Evolutionary conservation across 1,140 invertebrate genomes (phyloP).

Genomic region (Eurosta solidaginis): DNA sequence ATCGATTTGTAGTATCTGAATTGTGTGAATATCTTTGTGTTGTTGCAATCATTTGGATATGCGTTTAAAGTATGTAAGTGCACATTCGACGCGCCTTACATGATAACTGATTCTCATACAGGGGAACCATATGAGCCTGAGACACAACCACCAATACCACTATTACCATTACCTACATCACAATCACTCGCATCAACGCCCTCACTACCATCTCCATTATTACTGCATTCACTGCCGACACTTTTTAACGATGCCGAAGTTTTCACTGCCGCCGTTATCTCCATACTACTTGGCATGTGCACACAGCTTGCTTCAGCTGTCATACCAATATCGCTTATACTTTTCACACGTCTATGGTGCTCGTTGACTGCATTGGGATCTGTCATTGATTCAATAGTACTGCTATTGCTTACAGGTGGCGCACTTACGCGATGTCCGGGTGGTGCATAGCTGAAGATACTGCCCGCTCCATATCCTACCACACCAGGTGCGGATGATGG

Average conservation of each 20-base stretch:
- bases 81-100: slow-evolving; percentile 34
- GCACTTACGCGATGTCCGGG: slow-evolving; percentile 61
- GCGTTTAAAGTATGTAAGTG: not conserved
- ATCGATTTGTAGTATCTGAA: not conserved
- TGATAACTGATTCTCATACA: slow-evolving; percentile 44
- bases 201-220: slow-evolving; percentile 36
- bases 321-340: slow-evolving; percentile 73
- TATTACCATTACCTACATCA: slow-evolving; percentile 13
- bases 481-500: not conserved
- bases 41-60: too few relatives aligned
- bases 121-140: slow-evolving; percentile 52
- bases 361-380: slow-evolving; percentile 46
- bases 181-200: slow-evolving; percentile 39
- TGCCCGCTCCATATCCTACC: not conserved
- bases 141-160: slow-evolving; percentile 57
- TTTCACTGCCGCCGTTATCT: not conserved
- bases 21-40: too few relatives aligned
- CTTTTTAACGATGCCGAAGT: not conserved
- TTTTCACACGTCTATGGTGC: slow-evolving; percentile 71
- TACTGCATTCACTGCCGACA: slow-evolving; percentile 18
- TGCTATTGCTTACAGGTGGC: slow-evolving; percentile 57
- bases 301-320: slow-evolving; percentile 58
- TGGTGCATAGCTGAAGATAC: slow-evolving; percentile 45
- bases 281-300: not conserved
- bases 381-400: slow-evolving; percentile 40